phyloP scores from a whole-genome alignment of 2,113 vertebrate species.

The Gadus macrocephalus region DNA sequence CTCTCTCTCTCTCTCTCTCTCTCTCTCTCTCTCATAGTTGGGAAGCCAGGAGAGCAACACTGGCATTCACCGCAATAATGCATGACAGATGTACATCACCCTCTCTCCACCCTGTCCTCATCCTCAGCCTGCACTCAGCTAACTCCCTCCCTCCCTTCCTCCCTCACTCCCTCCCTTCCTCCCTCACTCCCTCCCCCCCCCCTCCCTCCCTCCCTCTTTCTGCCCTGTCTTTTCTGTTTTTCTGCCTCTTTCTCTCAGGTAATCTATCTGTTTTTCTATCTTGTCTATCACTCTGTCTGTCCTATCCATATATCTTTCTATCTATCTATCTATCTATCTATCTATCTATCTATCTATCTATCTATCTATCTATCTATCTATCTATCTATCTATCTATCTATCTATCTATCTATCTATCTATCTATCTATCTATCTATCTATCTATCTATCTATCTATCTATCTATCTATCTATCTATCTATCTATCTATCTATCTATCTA shows the following conservation, averaged over 20 bases:
- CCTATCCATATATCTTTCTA: background rate
- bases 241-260: background rate
- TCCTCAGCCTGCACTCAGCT: background rate
- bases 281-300: background rate
- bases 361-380: background rate
- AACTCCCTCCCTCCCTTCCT: slow-evolving; percentile 35
- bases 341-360: background rate
- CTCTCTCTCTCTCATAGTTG: slow-evolving; percentile 54
- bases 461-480: background rate
- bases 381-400: background rate
- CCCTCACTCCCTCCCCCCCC: too few relatives aligned
- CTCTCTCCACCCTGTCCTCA: slow-evolving; percentile 11
- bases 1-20: slow-evolving; percentile 23
- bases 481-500: background rate
- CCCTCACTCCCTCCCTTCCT: background rate
- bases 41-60: slow-evolving; percentile 63
- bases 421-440: background rate
- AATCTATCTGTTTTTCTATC: too few relatives aligned
- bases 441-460: background rate
- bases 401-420: background rate
- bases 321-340: background rate
- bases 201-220: too few relatives aligned
- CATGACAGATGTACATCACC: slow-evolving; percentile 76
- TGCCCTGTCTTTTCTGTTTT: background rate
- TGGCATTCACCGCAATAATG: slow-evolving; percentile 73